Evolutionary conservation across 2,113 vertebrate genomes (phyloP).

Genomic region (Misgurnus anguillicaudatus): DNA sequence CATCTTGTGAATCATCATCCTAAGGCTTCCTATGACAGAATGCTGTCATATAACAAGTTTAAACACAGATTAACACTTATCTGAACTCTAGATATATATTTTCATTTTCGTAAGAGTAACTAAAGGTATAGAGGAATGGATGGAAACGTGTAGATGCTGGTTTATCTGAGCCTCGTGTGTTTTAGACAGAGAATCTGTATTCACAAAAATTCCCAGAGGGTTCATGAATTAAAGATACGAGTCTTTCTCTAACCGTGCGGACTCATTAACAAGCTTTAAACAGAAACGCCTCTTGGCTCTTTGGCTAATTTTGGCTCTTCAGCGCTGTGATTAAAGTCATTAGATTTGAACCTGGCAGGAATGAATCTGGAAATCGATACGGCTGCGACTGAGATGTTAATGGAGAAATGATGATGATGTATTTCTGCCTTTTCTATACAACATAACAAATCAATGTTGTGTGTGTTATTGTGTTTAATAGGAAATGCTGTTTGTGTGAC

Average conservation of each 20-base stretch:
- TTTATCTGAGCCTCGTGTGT: neutral
- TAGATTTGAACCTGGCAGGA: conserved; percentile 1
- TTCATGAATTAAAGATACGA: conserved; percentile 33
- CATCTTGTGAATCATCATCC: no score
- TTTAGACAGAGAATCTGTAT: neutral
- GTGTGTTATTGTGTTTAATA: neutral
- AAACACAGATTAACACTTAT: no score
- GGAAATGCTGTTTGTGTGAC: conserved; percentile 1
- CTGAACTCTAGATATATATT: no score
- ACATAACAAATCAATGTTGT: neutral
- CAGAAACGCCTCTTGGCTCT: conserved; percentile 9
- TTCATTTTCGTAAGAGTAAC: neutral
- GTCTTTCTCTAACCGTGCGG: neutral
- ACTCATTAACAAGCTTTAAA: conserved; percentile 38
- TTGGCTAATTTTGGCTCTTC: conserved; percentile 34
- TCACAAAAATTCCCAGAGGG: neutral
- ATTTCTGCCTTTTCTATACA: neutral
- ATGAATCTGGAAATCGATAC: neutral
- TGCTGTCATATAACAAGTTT: no score
- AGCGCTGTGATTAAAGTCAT: conserved; percentile 42
- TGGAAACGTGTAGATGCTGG: no score
- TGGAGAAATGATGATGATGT: neutral
- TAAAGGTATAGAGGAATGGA: no score
- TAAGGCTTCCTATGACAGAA: no score
- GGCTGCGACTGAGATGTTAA: neutral